Percentiles rank a stretch among this genome's conserved stretches.
Conservation (phyloP, 2,797 vertebrate species). For the Bovichtus variegatus region DNA sequence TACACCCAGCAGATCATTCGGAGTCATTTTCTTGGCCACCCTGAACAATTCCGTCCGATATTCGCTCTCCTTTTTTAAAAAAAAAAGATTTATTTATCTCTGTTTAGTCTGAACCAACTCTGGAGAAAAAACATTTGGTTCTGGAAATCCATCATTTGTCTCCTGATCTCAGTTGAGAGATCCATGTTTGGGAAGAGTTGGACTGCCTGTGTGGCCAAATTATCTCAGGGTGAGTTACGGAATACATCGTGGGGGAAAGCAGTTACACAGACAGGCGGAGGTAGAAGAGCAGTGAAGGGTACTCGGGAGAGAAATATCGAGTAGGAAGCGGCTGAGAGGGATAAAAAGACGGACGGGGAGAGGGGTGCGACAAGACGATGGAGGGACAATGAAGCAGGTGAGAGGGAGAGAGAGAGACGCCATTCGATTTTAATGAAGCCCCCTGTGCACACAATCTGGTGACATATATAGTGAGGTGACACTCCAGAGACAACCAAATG, state of each 20-base stretch:
- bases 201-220: background rate
- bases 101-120: background rate
- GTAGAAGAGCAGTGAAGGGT: background rate
- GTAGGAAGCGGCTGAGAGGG: background rate
- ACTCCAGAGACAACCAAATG: slow-evolving; percentile 33
- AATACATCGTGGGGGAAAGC: background rate
- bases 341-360: background rate
- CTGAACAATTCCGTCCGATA: too few species aligned
- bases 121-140: background rate
- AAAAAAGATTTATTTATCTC: too few species aligned
- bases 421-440: slow-evolving; percentile 56
- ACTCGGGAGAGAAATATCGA: background rate
- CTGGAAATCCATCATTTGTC: background rate
- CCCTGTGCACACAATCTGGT: slow-evolving; percentile 31
- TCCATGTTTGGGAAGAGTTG: background rate
- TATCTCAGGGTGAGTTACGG: background rate
- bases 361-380: background rate
- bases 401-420: background rate
- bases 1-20: too few species aligned
- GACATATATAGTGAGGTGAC: too few species aligned
- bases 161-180: background rate
- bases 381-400: slow-evolving; percentile 18
- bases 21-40: too few species aligned
- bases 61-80: too few species aligned
- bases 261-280: background rate